Evolutionary conservation across 2,113 vertebrate species (phyloP).

Genomic region (Stercorarius parasiticus): DNA sequence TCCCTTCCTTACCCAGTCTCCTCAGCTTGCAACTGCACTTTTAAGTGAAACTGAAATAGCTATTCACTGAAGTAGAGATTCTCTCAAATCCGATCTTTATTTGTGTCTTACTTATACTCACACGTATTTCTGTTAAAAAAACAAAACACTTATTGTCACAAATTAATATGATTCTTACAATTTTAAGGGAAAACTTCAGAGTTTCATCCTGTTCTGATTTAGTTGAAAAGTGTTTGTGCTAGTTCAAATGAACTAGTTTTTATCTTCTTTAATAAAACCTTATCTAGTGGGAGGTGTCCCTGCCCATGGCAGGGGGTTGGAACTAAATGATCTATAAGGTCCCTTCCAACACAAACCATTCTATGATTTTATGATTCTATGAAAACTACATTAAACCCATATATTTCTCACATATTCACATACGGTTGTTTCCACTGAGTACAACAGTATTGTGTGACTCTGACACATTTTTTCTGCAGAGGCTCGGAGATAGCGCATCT

Average conservation of each 20-base stretch:
- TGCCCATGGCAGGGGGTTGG: not conserved
- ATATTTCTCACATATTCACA: not conserved
- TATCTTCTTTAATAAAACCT: not conserved
- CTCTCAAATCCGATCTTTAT: not conserved
- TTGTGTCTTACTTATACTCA: fast-evolving
- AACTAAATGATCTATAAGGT: not conserved
- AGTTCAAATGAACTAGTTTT: not conserved
- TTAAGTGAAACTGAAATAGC: not conserved
- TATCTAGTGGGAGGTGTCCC: not conserved
- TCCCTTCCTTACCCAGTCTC: fast-evolving
- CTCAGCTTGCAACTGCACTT: not conserved
- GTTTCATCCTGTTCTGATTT: not conserved
- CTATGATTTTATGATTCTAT: not conserved
- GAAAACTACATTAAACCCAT: not conserved
- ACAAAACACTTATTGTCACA: not conserved
- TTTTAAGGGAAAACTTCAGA: not conserved
- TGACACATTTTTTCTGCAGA: not conserved
- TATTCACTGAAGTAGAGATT: not conserved
- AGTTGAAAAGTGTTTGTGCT: not conserved
- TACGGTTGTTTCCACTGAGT: not conserved
- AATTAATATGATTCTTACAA: not conserved
- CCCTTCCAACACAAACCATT: not conserved
- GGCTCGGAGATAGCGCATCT: not conserved
- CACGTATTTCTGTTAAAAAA: not conserved
- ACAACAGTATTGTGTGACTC: not conserved